Base-by-base conservation (phyloP, 64 coral and sea anemone genomes). In the Montipora cactus region DNA sequence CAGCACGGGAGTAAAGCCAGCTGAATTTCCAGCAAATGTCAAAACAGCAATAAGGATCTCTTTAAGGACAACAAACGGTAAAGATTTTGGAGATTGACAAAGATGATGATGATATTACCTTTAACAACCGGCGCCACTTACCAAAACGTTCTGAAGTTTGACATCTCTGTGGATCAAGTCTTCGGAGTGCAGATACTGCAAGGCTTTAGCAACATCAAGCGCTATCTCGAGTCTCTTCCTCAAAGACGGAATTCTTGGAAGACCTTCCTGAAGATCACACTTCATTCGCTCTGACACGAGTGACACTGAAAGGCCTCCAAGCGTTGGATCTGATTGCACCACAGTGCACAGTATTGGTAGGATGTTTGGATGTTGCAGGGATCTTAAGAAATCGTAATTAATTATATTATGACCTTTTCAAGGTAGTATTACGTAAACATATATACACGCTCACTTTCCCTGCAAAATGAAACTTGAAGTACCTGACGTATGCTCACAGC, bases 91-190 rank as follows among this genome's bases (percentile, higher is more conserved):
- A 9, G 12, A 67, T 18, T 15, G 19, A 71, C 20, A 4, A 71
- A 4, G 5, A 22, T 19, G 19, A 71, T 5, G 4, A 22, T 20
- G 4, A 71, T 6, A 5, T 22, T 15, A 16, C 6, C 12, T 14
- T 13, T 9, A 28, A 71, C 68, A 71, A 71, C 18, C 4, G 8
- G 4, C 4, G 74, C 12, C 28, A 90, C 93, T 44, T 59, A 94
- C 93, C 93, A 94, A 53, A 59, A 94, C 93, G 61, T 94, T 94
- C 45, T 94, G 93, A 4, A 84, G 15, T 74, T 94, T 94, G 44
- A 94, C 76, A 62, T 94, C 93, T 14, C 93, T 78, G 83, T 94
- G 93, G n/a, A 94, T 94, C 23, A 94, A 20, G 1, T 81, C 93
- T 59, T 83, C 55, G 4, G 57, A 50, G 37, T 94, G 93, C 7